Base-by-base conservation (phyloP, 2,888 invertebrate genomes). In the Hedychridium roseum region DNA sequence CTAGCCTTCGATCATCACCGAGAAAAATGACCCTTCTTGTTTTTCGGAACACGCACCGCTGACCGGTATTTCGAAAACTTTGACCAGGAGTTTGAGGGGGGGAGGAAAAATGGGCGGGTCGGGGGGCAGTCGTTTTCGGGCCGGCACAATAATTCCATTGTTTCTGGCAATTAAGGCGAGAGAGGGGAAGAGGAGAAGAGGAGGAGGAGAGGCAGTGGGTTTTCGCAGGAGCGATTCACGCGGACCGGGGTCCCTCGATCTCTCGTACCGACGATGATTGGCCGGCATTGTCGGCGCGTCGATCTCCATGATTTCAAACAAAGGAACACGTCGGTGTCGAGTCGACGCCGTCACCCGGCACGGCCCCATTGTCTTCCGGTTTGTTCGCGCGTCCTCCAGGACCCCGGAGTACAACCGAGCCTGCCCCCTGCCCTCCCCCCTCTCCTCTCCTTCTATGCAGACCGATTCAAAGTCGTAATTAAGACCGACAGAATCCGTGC, bases 261-360 rank as follows among this genome's bases (percentile, higher is more conserved):
- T 28, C 32, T 20, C 21, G 7, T 7, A n/a, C 34, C 6, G 9
- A 35, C 41, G 45, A 61, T 62, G 67, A 70, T 70, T 68, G 70
- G 66, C 64, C 49, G 56, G 57, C 49, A 70, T 67, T 68, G 67
- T 51, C 45, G 61, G 36, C 61, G 39, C 44, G 7, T 45, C 50
- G 57, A 61, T 70, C 66, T 60, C 61, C 50, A 46, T 60, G 59
- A 54, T 64, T 56, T 37, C 18, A 48, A 55, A 70, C 70, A 70
- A 68, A 67, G 59, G 60, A 36, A 5, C 21, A 37, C 43, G 43
- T 49, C 53, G 58, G 27, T n/a, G n/a, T n/a, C n/a, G n/a, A n/a
- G n/a, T 46, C 43, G 56, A 38, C 42, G 38, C 60, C 56, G 61
- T 62, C 64, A 60, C 7, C 34, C 39, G 38, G 42, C 35, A 45